Base-by-base conservation (phyloP, 37 sponge, comb jelly and placozoan species). In the Cliona cf. orientalis region DNA sequence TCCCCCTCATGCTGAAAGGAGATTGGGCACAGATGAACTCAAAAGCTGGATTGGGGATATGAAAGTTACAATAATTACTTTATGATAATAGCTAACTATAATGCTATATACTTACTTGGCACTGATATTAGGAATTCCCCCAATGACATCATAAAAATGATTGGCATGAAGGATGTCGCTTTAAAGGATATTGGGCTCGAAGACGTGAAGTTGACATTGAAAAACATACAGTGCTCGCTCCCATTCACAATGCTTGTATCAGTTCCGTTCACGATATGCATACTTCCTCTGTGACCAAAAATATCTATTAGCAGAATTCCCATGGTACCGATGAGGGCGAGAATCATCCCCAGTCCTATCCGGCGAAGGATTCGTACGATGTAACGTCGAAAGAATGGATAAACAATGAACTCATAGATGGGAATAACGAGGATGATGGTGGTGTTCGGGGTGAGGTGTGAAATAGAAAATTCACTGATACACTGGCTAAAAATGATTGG, bases 1-100 rank as follows among this genome's bases (percentile, higher is more conserved):
- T 37, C 5, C 86, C 86, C 40, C 76, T 42, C 86, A 90, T 85
- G 74, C 66, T 67, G 42, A 75, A 72, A 2, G 86, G 86, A 46
- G 91, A 74, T 29, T 85, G 78, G 32, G 80, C 91, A 80, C 76
- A 85, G 39, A 90, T 56, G 46, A 80, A 84, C 78, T 90, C 91
- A 42, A 75, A 75, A 9, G 63, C 88, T 87, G 29, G 32, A 58
- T n/a, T 7, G 26, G 17, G 9, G 14, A 19, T 9, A 49, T 49
- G 53, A 19, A 49, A 19, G 14, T 19, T 49, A 61, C 28, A 61
- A 26, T 6, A 21, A 61, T 61, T 25, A 61, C 23, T 61, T 25
- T 61, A n/a, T 61, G 36, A 58, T 21, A 39, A 26, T 58, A 12
- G 76, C 25, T 39, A 42, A 41, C 17, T 41, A 58, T 5, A 75